phyloP scores from a whole-genome alignment of 2,113 vertebrate genomes.

The Nerophis lumbriciformis region DNA sequence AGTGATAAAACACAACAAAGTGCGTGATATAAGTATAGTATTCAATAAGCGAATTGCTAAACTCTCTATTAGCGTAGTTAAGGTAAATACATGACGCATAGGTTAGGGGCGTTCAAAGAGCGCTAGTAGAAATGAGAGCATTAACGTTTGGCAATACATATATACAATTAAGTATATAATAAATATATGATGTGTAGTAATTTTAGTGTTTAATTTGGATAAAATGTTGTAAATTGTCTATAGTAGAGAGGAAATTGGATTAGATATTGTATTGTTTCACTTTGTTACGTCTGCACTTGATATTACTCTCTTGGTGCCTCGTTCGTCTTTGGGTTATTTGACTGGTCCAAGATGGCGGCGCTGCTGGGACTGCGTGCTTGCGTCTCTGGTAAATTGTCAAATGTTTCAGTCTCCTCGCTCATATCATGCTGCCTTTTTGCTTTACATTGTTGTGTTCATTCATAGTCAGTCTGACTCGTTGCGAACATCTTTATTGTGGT shows the following conservation, averaged over 20 bases:
- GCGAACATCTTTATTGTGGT: rapidly evolving
- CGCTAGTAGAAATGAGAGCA: constrained; percentile 10
- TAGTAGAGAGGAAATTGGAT: neutral
- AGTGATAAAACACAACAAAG: neutral
- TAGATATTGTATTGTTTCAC: neutral
- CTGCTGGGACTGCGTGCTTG: constrained; percentile 70
- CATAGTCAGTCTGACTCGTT: rapidly evolving
- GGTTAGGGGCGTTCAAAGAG: constrained; percentile 29
- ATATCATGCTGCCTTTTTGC: rapidly evolving
- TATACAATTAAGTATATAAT: too few relatives aligned
- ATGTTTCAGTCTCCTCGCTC: neutral
- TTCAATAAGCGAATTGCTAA: neutral
- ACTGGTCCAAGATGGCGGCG: constrained; percentile 69
- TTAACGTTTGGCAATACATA: neutral
- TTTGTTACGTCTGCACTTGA: neutral
- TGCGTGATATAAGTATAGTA: too few relatives aligned
- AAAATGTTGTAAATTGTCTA: neutral
- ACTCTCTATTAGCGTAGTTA: constrained; percentile 7
- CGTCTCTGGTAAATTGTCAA: constrained; percentile 60
- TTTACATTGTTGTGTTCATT: rapidly evolving
- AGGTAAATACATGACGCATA: constrained; percentile 9
- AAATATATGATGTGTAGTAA: neutral
- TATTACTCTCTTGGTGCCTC: constrained; percentile 8
- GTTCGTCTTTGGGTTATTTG: constrained; percentile 23
- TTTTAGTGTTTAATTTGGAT: neutral